A percentile compares a stretch with the other conserved stretches of the same genome.
phyloP scores from a whole-genome alignment of 2,113 vertebrate genomes.

The Sinocyclocheilus anophthalmus region DNA sequence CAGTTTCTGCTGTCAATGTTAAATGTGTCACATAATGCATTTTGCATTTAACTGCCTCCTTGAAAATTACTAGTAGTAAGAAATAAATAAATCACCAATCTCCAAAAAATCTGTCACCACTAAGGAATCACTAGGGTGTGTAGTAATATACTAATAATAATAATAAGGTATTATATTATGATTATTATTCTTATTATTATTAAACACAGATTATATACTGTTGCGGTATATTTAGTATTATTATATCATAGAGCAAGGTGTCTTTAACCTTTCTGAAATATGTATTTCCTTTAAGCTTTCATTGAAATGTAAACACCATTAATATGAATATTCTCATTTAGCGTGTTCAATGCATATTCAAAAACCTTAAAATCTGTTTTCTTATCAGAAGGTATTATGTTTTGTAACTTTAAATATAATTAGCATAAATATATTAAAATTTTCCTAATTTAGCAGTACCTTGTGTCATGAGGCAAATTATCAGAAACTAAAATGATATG shows the following conservation, averaged over 20 bases:
- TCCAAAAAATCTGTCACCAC: neutral
- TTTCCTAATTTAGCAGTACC: neutral
- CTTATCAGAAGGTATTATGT: conserved; percentile 56
- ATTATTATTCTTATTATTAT: neutral
- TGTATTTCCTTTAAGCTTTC: conserved; percentile 62
- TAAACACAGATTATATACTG: neutral
- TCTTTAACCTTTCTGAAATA: conserved; percentile 15
- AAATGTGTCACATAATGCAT: too few relatives aligned
- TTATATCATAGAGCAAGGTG: neutral
- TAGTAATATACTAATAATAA: neutral
- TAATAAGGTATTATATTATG: too few relatives aligned
- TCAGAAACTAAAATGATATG: neutral
- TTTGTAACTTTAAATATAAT: conserved; percentile 70
- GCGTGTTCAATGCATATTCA: conserved; percentile 64
- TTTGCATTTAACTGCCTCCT: too few relatives aligned
- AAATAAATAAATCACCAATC: neutral
- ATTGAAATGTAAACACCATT: conserved; percentile 62
- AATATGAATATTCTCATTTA: conserved; percentile 62
- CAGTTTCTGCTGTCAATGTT: neutral
- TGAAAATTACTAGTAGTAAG: too few relatives aligned
- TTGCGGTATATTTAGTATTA: neutral
- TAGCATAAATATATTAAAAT: neutral
- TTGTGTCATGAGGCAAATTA: neutral
- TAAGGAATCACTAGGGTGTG: neutral
- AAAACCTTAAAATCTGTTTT: conserved; percentile 62